Conservation (phyloP, 37 sponge, comb jelly and placozoan genomes). For the Chondrilla cf. caribensis region DNA sequence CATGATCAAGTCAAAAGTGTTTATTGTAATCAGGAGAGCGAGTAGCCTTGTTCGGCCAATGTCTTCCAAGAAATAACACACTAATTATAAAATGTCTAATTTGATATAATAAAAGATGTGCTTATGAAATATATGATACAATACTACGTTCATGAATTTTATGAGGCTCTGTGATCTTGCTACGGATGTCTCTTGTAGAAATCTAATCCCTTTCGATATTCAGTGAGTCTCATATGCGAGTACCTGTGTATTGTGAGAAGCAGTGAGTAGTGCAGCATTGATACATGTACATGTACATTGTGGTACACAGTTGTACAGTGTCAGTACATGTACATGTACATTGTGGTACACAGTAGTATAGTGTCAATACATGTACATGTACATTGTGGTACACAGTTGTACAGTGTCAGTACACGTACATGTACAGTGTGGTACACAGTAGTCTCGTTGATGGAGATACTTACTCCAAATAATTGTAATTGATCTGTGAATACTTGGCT, state of each 20-base stretch:
- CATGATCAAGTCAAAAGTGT: too few species aligned
- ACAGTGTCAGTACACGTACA: neutral
- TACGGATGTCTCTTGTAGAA: neutral
- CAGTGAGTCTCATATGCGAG: conserved; percentile 34
- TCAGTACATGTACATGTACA: neutral
- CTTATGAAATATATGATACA: too few species aligned
- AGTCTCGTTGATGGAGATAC: conserved; percentile 5
- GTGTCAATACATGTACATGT: neutral
- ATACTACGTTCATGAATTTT: too few species aligned
- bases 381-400: neutral
- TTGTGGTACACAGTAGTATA: neutral
- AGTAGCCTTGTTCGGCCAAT: too few species aligned
- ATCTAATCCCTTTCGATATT: conserved; percentile 51
- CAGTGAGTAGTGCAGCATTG: neutral
- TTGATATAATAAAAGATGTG: too few species aligned
- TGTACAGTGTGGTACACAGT: too few species aligned
- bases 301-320: neutral
- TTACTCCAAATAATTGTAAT: conserved; percentile 86
- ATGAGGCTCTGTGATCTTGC: too few species aligned
- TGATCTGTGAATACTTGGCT: conserved; percentile 68
- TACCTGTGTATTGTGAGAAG: conserved; percentile 31
- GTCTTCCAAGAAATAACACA: too few species aligned
- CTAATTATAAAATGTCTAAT: too few species aligned
- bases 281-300: neutral
- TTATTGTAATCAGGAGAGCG: too few species aligned